A percentile compares a stretch with the other conserved stretches of the same genome.
These are phyloP conservation scores for Rhopilema esculentum DNA, from an alignment of 30 jellyfish, hydroid and myxozoan genomes.

Conservation along the genomic window DNA sequence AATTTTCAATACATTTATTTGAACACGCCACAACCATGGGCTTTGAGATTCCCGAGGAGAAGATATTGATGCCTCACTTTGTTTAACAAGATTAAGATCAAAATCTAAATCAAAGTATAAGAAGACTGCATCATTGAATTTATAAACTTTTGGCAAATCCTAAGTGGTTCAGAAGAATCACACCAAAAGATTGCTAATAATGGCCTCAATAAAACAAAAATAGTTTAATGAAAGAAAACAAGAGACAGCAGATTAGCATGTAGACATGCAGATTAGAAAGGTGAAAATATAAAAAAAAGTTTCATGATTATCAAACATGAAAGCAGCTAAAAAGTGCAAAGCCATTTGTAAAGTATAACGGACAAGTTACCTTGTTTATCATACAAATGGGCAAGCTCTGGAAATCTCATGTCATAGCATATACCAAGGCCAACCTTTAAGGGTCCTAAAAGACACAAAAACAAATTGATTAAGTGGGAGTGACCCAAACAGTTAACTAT, in stretches of 20 bases:
- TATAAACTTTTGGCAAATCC: background rate
- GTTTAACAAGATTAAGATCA: background rate
- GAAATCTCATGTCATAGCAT: conserved; percentile 94
- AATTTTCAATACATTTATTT: background rate
- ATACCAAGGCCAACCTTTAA: conserved; percentile 94
- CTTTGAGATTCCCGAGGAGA: background rate
- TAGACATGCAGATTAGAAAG: too few species aligned
- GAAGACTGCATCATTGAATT: background rate
- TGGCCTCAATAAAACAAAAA: background rate
- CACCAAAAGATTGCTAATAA: background rate
- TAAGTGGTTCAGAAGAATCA: background rate
- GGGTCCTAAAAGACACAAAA: too few species aligned
- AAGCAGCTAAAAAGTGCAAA: too few species aligned
- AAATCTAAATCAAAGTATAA: background rate
- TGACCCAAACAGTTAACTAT: too few species aligned
- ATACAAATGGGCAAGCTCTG: conserved; percentile 83
- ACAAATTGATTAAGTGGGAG: conserved; percentile 11
- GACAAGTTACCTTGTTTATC: conserved; percentile 64
- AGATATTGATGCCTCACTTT: background rate
- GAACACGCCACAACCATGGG: background rate
- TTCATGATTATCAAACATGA: too few species aligned
- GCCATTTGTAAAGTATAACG: too few species aligned
- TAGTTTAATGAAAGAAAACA: background rate
- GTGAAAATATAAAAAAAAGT: too few species aligned
- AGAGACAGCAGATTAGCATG: too few species aligned